A percentile compares a stretch with the other conserved stretches of the same genome.
Conservation (phyloP, 2,113 vertebrate genomes). For the Atrichornis clamosus region DNA sequence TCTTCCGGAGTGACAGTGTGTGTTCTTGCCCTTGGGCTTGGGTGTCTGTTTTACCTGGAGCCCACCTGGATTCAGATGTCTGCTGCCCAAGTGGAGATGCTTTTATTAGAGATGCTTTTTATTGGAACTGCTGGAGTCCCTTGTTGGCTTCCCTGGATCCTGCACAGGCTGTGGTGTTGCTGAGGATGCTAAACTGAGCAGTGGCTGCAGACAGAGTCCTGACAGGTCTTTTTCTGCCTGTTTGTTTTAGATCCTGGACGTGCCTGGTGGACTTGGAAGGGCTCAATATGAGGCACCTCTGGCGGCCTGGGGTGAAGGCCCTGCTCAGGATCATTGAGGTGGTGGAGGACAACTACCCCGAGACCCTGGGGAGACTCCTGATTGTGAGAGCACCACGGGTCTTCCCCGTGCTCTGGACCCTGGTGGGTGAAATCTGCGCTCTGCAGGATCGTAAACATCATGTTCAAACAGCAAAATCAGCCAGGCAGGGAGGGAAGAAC, state of each 20-base stretch:
- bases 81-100: background rate
- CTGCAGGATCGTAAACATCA: background rate
- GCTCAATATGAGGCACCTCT: constrained; percentile 83
- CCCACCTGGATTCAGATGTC: background rate
- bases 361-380: constrained; percentile 81
- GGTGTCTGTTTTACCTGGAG: background rate
- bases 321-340: constrained; percentile 83
- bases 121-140: background rate
- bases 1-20: background rate
- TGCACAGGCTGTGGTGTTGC: background rate
- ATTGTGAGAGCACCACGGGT: constrained; percentile 82
- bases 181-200: background rate
- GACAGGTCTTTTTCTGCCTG: background rate
- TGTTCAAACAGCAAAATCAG: background rate
- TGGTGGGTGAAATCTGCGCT: constrained; percentile 67
- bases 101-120: background rate
- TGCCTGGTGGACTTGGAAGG: constrained; percentile 85
- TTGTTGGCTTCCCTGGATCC: background rate
- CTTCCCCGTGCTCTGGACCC: constrained; percentile 85
- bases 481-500: background rate
- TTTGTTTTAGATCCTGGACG: constrained; percentile 78
- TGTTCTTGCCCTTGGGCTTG: background rate
- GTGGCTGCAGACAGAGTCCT: background rate
- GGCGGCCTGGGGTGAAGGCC: constrained; percentile 83
- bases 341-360: constrained; percentile 84